phyloP scores from a whole-genome alignment of 2,113 vertebrate genomes.

The Sakesphorus luctuosus region DNA sequence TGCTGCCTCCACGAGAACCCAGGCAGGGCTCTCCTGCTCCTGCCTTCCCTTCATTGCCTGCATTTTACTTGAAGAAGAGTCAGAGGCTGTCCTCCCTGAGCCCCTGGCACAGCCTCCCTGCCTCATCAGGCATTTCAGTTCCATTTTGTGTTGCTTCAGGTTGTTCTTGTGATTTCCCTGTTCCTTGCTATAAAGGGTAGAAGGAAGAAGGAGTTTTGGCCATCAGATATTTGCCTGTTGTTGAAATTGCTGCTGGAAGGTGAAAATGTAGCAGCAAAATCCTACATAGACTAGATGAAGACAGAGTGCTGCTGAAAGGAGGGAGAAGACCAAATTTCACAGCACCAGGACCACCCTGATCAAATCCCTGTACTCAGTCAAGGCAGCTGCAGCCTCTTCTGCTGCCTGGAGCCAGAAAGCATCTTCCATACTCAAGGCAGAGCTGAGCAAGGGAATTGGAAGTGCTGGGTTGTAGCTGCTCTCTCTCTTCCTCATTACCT shows the following conservation, averaged over 20 bases:
- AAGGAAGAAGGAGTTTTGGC: background rate
- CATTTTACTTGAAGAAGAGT: background rate
- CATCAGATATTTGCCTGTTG: background rate
- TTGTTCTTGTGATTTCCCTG: background rate
- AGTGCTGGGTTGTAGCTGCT: background rate
- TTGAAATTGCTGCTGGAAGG: background rate
- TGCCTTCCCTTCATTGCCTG: background rate
- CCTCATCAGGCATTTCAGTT: background rate
- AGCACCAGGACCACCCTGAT: background rate
- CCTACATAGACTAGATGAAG: background rate
- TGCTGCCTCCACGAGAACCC: background rate
- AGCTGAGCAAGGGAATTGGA: background rate
- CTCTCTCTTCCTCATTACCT: background rate
- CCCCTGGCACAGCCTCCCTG: background rate
- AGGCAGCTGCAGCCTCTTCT: accelerated
- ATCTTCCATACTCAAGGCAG: background rate
- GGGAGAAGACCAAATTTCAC: background rate
- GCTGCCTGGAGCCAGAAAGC: accelerated
- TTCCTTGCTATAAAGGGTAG: background rate
- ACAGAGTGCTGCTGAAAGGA: background rate
- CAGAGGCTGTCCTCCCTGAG: background rate
- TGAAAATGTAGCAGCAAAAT: background rate
- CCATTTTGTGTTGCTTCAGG: background rate
- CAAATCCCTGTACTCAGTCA: background rate
- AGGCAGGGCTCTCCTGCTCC: background rate